These are phyloP conservation scores for Athalia rosae DNA, from an alignment of 2,888 invertebrate species.

Conservation along the genomic window DNA sequence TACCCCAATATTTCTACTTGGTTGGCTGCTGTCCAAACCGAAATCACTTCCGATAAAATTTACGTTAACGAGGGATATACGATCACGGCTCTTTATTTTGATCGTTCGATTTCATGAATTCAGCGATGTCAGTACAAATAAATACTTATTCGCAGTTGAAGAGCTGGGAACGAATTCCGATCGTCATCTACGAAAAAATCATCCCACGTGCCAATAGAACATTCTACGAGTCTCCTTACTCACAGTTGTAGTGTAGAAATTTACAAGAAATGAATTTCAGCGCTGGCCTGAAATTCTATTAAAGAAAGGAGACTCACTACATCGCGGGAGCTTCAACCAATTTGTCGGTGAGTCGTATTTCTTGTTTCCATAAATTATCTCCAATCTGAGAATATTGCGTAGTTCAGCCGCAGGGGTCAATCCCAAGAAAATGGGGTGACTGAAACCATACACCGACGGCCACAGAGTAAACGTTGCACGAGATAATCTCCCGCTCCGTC, in stretches of 20 bases:
- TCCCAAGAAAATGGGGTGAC: no score
- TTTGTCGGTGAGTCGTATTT: no score
- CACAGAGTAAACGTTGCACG: no score
- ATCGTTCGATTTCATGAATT: slow-evolving; percentile 22
- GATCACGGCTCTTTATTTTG: slow-evolving; percentile 2
- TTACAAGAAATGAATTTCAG: background rate
- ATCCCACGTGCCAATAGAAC: background rate
- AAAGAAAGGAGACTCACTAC: no score
- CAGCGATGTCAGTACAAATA: background rate
- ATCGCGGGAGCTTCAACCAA: no score
- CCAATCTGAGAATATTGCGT: no score
- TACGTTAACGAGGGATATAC: slow-evolving; percentile 21
- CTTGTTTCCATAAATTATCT: no score
- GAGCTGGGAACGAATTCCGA: background rate
- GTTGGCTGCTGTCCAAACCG: slow-evolving; percentile 36
- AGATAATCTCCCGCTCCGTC: no score
- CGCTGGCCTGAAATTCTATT: background rate
- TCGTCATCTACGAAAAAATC: slow-evolving; percentile 1
- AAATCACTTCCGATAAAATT: slow-evolving; percentile 38
- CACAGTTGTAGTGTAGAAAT: background rate
- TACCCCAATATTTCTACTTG: background rate
- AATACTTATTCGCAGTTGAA: background rate
- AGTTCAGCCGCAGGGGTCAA: no score
- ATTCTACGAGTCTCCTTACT: background rate
- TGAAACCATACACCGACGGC: no score